Evolutionary conservation across 1,140 invertebrate genomes (phyloP).

Genomic region (Aleiodes sp.): DNA sequence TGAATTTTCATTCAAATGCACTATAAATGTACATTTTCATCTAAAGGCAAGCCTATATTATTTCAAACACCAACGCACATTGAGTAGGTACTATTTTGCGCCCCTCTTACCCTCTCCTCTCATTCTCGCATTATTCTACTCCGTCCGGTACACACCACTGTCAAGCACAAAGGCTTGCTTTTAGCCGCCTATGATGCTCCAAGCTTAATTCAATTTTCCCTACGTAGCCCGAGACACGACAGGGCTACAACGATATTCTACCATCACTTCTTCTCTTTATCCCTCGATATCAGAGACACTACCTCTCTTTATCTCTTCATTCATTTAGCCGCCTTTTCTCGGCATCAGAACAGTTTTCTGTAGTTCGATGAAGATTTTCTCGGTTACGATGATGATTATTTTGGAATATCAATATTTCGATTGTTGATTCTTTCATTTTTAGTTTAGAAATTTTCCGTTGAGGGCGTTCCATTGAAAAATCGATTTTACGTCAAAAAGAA

Average conservation of each 20-base stretch:
- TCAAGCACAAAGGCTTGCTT: constrained; percentile 25
- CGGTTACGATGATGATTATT: too few relatives aligned
- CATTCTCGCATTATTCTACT: constrained; percentile 9
- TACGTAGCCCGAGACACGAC: not conserved
- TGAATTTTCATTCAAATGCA: not conserved
- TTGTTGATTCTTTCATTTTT: too few relatives aligned
- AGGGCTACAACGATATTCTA: not conserved
- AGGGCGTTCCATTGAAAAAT: too few relatives aligned
- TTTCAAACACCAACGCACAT: not conserved
- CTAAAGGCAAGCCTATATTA: not conserved
- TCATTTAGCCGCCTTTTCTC: too few relatives aligned
- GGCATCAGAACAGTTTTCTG: too few relatives aligned
- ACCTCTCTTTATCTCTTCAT: not conserved
- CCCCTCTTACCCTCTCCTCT: not conserved
- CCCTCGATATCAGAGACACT: not conserved
- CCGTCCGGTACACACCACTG: not conserved
- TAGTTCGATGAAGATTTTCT: too few relatives aligned
- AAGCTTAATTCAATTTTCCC: constrained; percentile 33
- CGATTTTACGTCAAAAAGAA: too few relatives aligned
- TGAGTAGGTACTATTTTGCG: not conserved
- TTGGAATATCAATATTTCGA: too few relatives aligned
- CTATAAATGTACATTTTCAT: not conserved
- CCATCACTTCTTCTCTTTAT: not conserved
- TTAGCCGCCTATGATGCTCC: constrained; percentile 31
- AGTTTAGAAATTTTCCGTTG: too few relatives aligned